Evolutionary conservation across 2,888 invertebrate genomes (phyloP).

Genomic region (Tipula confusa): DNA sequence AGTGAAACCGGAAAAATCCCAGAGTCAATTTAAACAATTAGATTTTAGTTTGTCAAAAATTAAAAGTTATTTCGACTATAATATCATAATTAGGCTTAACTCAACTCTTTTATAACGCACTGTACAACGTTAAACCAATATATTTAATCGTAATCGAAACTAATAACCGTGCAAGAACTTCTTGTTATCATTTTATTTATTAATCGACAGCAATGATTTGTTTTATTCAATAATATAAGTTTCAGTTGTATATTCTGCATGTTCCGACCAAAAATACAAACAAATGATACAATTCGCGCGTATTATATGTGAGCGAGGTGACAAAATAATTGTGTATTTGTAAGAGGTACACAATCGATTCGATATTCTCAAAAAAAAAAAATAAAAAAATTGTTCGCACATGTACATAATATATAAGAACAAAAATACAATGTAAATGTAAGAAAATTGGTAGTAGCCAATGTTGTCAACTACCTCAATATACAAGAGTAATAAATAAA

Average conservation of each 20-base stretch:
- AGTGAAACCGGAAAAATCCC: too few species aligned
- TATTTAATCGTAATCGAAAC: background rate
- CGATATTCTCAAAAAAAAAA: background rate
- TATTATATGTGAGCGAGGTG: background rate
- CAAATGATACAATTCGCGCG: background rate
- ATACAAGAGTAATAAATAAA: background rate
- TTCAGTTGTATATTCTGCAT: background rate
- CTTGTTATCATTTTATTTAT: background rate
- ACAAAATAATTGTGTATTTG: constrained; percentile 1
- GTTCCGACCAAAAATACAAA: background rate
- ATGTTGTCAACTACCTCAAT: background rate
- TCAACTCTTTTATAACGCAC: background rate
- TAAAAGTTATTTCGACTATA: too few species aligned
- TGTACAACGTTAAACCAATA: background rate
- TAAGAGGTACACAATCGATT: background rate
- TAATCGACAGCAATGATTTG: background rate
- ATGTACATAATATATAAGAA: background rate
- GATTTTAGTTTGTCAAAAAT: too few species aligned
- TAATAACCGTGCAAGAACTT: background rate
- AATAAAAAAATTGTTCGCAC: background rate
- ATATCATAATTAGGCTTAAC: background rate
- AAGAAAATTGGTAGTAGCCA: constrained; percentile 3
- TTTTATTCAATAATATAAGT: background rate
- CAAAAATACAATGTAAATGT: background rate
- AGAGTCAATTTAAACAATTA: too few species aligned